Base-by-base conservation (phyloP, 2,113 vertebrate species). In the Triplophysa rosa region DNA sequence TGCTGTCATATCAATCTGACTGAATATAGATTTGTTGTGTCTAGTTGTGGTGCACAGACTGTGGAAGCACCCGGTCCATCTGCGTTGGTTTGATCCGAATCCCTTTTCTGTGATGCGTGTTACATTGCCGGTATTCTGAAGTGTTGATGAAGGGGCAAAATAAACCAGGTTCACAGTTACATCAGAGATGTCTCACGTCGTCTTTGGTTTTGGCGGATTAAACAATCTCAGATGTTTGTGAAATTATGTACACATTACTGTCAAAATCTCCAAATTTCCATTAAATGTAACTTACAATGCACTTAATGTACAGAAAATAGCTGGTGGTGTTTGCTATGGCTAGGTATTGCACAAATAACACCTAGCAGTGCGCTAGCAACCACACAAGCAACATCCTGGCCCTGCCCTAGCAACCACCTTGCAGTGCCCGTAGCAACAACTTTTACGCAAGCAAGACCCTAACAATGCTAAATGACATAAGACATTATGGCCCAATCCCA, bases 91-190 rank as follows among this genome's bases (percentile, higher is more conserved):
- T 75, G 33, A 63, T 75, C 59, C 26, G 21, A 16, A 73, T 73
- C 45, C 17, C 23, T 19, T 72, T 23, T 33, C 68, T 64, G 10
- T 42, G 45, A 47, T 42, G 71, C 12, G n/a, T 23, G 56, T 65
- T 13, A 58, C n/a, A 2, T 10, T 24, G 37, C 33, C 58, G 49
- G 59, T 79, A 54, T 78, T 33, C 33, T 54, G 58, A 75, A 75
- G 77, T 79, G 81, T 83, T 83, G 73, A 83, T 80, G 79, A 76
- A 70, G 52, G 70, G 61, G 65, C 58, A 71, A 47, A 75, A 61
- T 61, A 67, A 62, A 77, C 67, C 40, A 12, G 52, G 16, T 45
- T 80, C 71, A 65, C 78, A 80, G 78, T 29, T 77, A 45, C 62
- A 70, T 59, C 80, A 19, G 29, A 47, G 58, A 74, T 8, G 16